Conservation (phyloP, 2,113 vertebrate genomes). For the Condylura cristata region DNA sequence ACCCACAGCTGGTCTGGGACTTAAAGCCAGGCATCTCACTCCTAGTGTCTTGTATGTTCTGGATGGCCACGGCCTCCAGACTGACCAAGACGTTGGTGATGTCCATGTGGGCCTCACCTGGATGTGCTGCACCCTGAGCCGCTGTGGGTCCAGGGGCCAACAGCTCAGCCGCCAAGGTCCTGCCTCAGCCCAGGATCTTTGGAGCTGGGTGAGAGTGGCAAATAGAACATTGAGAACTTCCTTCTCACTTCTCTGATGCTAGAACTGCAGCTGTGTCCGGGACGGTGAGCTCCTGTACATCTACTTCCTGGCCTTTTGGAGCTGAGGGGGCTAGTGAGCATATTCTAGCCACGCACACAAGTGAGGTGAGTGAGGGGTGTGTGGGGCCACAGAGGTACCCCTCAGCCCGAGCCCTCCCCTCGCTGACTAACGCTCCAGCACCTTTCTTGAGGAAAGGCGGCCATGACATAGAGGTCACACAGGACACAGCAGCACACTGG, state of each 20-base stretch:
- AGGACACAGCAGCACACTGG: neutral
- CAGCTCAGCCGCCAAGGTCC: neutral
- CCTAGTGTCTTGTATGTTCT: too few species aligned
- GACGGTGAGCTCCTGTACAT: neutral
- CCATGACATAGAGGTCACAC: neutral
- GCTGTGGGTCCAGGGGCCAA: neutral
- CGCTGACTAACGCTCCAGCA: neutral
- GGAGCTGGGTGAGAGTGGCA: neutral
- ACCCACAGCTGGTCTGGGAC: neutral
- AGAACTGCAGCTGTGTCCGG: neutral
- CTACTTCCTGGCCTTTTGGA: neutral
- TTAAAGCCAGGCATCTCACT: neutral
- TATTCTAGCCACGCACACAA: neutral
- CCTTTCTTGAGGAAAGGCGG: neutral
- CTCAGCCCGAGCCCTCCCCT: neutral
- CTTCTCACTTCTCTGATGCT: neutral
- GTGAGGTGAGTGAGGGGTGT: neutral
- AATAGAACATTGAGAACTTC: neutral
- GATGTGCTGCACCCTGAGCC: neutral
- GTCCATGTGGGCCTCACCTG: neutral
- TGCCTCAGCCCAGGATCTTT: neutral
- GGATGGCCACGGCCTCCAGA: too few species aligned
- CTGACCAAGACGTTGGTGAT: neutral
- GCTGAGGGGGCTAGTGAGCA: neutral
- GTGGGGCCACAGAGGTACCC: too few species aligned